Base-by-base conservation (phyloP, 2,113 vertebrate genomes). In the Xyliphius kryptos region DNA sequence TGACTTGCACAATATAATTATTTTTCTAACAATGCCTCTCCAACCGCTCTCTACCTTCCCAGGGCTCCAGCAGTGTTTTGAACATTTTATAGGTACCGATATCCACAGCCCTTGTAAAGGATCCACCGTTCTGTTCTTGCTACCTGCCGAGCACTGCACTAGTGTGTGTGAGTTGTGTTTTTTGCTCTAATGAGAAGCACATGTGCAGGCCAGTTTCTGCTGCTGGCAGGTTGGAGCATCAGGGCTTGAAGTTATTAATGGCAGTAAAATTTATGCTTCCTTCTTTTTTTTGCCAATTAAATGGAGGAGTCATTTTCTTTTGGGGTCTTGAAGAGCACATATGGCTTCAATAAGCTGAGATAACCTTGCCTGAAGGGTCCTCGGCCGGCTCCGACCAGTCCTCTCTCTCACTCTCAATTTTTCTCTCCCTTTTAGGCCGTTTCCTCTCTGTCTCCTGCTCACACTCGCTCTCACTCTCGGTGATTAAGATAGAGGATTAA, bases 181-280 rank as follows among this genome's bases (percentile, higher is more conserved):
- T n/a, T n/a, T n/a, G n/a, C 81, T 6, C 26, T 97, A 96, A 97
- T 89, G 90, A 81, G 91, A 91, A 93, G 88, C 92, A 94, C 71
- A 91, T 97, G 93, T 90, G 77, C 73, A 7, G 74, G 79, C 86
- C 79, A 74, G 85, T 80, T 67, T 81, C 70, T 65, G 75, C 81
- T 80, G 80, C 81, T 81, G 86, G 68, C 74, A 80, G 88, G 82
- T 79, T 83, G 77, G 86, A 88, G 88, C 83, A 22, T 76, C 82
- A 81, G 81, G 86, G 83, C 90, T 94, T 89, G 82, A 90, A 92
- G 88, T 92, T 92, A 94, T 92, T 94, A 91, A 92, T 90, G 86
- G 89, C 86, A 92, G 91, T 95, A 93, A 94, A 94, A 95, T 89
- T 91, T 94, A 95, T 92, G 90, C 90, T 94, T 94, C 92, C 92